These are phyloP conservation scores for Laterallus jamaicensis DNA, from an alignment of 2,113 vertebrate species.

Conservation along the genomic window DNA sequence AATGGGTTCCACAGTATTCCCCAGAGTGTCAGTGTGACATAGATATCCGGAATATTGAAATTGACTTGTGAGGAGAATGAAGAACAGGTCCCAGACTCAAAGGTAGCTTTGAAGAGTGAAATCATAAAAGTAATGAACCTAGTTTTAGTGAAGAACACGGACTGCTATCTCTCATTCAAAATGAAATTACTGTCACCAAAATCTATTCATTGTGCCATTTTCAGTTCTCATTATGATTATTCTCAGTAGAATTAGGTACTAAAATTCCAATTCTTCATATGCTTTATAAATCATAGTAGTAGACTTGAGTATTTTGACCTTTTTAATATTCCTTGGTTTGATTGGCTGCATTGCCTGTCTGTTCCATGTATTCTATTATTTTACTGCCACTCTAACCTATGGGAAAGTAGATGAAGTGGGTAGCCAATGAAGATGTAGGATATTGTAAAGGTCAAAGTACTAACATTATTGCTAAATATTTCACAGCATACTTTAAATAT, in stretches of 20 bases:
- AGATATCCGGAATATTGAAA: slow-evolving; percentile 35
- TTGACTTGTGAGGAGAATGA: slow-evolving; percentile 13
- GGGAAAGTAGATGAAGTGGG: background rate
- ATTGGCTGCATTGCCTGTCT: slow-evolving; percentile 19
- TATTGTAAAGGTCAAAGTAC: slow-evolving; percentile 59
- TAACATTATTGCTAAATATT: slow-evolving; percentile 65
- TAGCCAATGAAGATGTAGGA: slow-evolving; percentile 36
- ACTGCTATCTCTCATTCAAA: slow-evolving; percentile 44
- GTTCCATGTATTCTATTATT: slow-evolving; percentile 20
- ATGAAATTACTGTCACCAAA: slow-evolving; percentile 58
- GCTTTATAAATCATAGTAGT: slow-evolving; percentile 62
- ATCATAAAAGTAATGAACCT: slow-evolving; percentile 61
- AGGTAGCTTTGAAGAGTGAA: slow-evolving; percentile 36
- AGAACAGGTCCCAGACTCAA: slow-evolving; percentile 3
- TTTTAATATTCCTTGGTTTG: slow-evolving; percentile 60
- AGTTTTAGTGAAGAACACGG: slow-evolving; percentile 45
- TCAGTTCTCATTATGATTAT: slow-evolving; percentile 59
- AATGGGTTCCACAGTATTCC: background rate
- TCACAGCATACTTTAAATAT: slow-evolving; percentile 30
- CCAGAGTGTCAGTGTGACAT: background rate
- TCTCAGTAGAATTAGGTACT: slow-evolving; percentile 47
- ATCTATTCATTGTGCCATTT: slow-evolving; percentile 60
- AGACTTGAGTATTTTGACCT: slow-evolving; percentile 68
- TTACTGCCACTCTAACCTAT: slow-evolving; percentile 33
- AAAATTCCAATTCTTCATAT: slow-evolving; percentile 60